Conservation (phyloP, 2,888 invertebrate genomes). For the Poecilobothrus nobilitatus region DNA sequence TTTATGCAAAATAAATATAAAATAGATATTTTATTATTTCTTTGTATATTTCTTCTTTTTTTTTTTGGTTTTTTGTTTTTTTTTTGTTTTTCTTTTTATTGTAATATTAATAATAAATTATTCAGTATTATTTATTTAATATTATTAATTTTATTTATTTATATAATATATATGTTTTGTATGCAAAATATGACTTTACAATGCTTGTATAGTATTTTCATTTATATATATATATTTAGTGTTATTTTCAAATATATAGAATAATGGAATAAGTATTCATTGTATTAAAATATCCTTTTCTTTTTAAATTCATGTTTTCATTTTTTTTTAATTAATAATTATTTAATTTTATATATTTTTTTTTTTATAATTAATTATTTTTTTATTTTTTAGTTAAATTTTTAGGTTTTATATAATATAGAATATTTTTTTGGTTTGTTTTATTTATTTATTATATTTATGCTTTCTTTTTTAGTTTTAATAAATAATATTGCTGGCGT, state of each 20-base stretch:
- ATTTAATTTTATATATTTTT: neutral
- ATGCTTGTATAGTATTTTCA: neutral
- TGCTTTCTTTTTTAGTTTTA: too few species aligned
- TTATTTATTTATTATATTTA: too few species aligned
- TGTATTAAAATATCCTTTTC: neutral
- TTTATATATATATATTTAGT: neutral
- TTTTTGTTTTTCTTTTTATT: neutral
- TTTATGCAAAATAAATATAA: constrained; percentile 3
- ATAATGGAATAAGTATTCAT: neutral
- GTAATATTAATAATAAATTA: too few species aligned
- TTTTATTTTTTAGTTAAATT: neutral
- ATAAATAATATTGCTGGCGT: too few species aligned
- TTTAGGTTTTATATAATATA: too few species aligned
- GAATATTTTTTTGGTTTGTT: too few species aligned
- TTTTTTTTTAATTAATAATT: neutral
- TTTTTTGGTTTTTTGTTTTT: too few species aligned
- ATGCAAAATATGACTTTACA: neutral
- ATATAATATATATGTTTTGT: neutral
- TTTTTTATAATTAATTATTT: neutral
- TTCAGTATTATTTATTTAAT: too few species aligned
- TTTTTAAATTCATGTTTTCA: neutral
- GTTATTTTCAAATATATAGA: neutral
- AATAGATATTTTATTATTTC: neutral
- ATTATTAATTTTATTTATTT: too few species aligned
- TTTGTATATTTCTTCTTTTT: neutral